A percentile compares a stretch with the other conserved stretches of the same genome.
Evolutionary conservation across 2,888 invertebrate species (phyloP).

Genomic region (Xanthia icteritia): DNA sequence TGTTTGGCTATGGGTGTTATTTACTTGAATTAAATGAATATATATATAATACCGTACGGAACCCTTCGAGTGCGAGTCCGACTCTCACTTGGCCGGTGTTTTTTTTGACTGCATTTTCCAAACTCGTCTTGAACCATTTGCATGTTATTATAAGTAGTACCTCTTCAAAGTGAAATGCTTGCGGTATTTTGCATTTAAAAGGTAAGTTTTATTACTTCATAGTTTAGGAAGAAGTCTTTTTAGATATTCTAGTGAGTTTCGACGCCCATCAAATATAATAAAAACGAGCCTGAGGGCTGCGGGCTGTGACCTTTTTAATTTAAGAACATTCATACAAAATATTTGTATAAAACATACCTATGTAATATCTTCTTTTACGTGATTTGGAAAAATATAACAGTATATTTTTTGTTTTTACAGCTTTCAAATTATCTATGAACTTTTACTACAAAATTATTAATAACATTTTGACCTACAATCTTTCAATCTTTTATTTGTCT

Average conservation of each 20-base stretch:
- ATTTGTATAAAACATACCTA: neutral
- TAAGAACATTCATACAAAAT: neutral
- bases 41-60: too few relatives aligned
- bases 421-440: neutral
- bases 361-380: too few relatives aligned
- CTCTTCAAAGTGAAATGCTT: constrained; percentile 31
- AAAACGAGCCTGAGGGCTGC: neutral
- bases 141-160: constrained; percentile 37
- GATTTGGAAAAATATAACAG: neutral
- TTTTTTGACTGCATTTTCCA: constrained; percentile 30
- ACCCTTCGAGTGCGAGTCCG: too few relatives aligned
- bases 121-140: constrained; percentile 45
- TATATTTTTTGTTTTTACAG: neutral
- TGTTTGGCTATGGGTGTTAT: too few relatives aligned
- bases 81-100: too few relatives aligned
- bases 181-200: constrained; percentile 24
- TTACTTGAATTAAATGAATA: too few relatives aligned
- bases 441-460: neutral
- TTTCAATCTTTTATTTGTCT: too few relatives aligned
- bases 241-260: neutral
- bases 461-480: too few relatives aligned
- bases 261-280: neutral
- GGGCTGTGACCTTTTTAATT: neutral
- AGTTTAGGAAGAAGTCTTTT: neutral
- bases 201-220: constrained; percentile 15